These are phyloP conservation scores for Stratiomys singularior DNA, from an alignment of 2,888 invertebrate species.

Conservation along the genomic window DNA sequence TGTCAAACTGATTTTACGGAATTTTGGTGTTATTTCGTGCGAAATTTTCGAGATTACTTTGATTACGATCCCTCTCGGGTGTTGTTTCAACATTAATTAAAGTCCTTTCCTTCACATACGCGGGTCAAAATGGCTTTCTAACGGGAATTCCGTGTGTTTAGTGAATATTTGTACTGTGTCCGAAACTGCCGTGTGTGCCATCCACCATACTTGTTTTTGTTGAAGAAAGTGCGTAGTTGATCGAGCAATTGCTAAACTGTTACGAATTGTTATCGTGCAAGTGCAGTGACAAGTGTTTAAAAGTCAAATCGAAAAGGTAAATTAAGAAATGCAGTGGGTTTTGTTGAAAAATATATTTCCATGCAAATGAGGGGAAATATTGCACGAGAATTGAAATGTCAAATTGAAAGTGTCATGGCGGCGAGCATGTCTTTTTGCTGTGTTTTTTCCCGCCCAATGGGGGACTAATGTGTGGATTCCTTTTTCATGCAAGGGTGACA, in stretches of 20 bases:
- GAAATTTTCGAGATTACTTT: not conserved
- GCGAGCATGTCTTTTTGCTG: not conserved
- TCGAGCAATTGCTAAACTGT: not conserved
- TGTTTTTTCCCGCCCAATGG: not conserved
- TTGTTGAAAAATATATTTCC: conserved; percentile 6
- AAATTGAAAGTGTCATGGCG: conserved; percentile 36
- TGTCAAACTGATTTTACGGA: conserved; percentile 7
- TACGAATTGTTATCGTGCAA: not conserved
- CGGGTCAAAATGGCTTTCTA: conserved; percentile 21
- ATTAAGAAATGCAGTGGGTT: conserved; percentile 28
- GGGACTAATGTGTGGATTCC: no score
- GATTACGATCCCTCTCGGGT: not conserved
- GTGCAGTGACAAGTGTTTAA: conserved; percentile 33
- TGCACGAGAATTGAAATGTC: conserved; percentile 33
- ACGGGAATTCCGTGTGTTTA: conserved; percentile 3
- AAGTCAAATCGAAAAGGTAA: conserved; percentile 30
- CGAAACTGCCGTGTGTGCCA: conserved; percentile 7
- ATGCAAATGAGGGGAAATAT: conserved; percentile 19
- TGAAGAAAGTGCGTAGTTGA: conserved; percentile 16
- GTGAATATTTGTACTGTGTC: conserved; percentile 11
- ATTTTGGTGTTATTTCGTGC: not conserved
- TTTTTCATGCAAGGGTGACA: not conserved
- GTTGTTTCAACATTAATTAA: not conserved
- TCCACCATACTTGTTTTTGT: conserved; percentile 37
- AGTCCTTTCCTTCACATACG: not conserved